Base-by-base conservation (phyloP, 2,113 vertebrate species). In the Crotalus horridus region DNA sequence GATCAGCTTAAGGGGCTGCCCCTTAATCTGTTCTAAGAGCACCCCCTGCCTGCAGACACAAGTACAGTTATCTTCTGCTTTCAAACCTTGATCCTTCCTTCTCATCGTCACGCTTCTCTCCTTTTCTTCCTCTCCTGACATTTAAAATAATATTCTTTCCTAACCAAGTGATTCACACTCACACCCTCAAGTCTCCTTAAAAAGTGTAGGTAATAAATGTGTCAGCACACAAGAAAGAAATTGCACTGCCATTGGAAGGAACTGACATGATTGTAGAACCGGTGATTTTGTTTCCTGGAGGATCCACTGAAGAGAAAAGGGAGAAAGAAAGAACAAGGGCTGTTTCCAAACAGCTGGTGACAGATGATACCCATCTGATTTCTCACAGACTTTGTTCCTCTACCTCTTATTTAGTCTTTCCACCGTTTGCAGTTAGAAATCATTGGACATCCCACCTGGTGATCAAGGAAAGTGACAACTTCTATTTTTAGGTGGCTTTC, bases 31-130 rank as follows among this genome's bases (percentile, higher is more conserved):
- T 94, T 94, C 86, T 56, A 93, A 96, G 94, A 96, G 96, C 97
- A 96, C 96, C 96, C 96, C 95, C 96, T 96, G 94, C 95, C 96
- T 96, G 94, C 95, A 90, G 94, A 93, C 90, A 87, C 95, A 97
- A 64, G 61, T 93, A 94, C 33, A 43, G 33, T 21, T 21, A 21
- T 81, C 74, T 3, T 91, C 46, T 90, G 15, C 23, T 21, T 88
- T 21, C 89, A 54, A 61, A 0, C 26, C 48, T 29, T 88, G 86
- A 13, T 5, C 85, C 58, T 54, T 17, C 7, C 58, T 54, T 17
- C 7, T 46, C 8, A 51, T 26, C 39, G 0, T 17, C n/a, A 58
- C 69, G 11, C 51, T 61, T 24, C 33, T 51, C 29, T 15, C 2
- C 24, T 53, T 59, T 3, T 93, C 12, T 4, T 21, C 43, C 91